Evolutionary conservation across 2,113 vertebrate genomes (phyloP), one percentile per base, ranked within the genome.

Genomic region (Progne subis): DNA sequence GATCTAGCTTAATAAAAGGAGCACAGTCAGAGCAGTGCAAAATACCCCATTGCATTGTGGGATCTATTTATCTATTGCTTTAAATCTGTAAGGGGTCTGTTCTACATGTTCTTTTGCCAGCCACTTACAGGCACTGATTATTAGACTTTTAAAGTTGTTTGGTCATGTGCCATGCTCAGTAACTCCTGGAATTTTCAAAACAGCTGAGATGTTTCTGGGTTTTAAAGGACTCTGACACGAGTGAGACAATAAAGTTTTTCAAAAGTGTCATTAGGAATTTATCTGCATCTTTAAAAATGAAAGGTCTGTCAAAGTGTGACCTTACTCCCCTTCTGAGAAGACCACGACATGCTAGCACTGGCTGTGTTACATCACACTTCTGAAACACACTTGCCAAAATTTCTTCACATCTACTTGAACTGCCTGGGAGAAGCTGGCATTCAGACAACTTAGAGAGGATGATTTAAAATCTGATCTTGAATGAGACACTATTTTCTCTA

Each of bases 391-490:
- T 83, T 81, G 44, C 47, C 29, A 70, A 57, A 9, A 46, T 56
- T 88, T 95, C 72, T 53, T 84, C 32, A 31, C 12, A 1, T 77
- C 79, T 69, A 34, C 55, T 86, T 81, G 82, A 82, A 61, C 74
- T 89, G 57, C 23, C 50, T 82, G 31, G 0, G 3, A 63, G 52
- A 86, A 63, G 47, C 2, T 84, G 82, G 46, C 55, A 47, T 52
- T 86, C 69, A 78, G 37, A 82, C 53, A 71, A 23, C 37, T 87
- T 72, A 28, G 60, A 57, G 56, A 74, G 41, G 65, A 41, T 91
- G 69, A 95, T 94, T 86, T 91, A 95, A 91, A 85, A 72, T 55
- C 71, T 69, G 65, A 61, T 89, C 83, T 82, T 91, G 53, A 92
- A 75, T 4, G 7, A 91, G 83, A 82, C 57, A 65, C 26, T 64